phyloP scores from a whole-genome alignment of 2,113 vertebrate genomes.

The Zootoca vivipara region DNA sequence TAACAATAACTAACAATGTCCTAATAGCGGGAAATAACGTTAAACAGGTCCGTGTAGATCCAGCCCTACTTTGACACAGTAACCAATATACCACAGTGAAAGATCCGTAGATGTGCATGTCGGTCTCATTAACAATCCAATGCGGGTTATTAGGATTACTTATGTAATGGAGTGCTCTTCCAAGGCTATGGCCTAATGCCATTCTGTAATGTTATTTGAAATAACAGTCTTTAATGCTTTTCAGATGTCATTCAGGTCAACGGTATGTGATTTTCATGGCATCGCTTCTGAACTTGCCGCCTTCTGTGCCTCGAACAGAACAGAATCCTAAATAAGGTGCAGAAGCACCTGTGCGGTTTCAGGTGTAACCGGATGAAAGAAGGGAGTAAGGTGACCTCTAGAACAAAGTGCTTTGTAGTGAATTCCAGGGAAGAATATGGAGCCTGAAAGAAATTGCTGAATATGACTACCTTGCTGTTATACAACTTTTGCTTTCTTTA shows the following conservation, averaged over 20 bases:
- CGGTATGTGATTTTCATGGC: constrained; percentile 27
- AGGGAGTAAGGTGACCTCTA: not conserved
- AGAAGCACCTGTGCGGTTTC: not conserved
- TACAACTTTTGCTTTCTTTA: not conserved
- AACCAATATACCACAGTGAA: not conserved
- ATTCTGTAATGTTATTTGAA: constrained; percentile 17
- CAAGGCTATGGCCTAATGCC: not conserved
- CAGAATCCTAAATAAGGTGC: not conserved
- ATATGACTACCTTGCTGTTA: not conserved
- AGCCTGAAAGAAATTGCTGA: not conserved
- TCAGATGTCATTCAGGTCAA: constrained; percentile 32
- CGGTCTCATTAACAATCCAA: not conserved
- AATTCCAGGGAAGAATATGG: not conserved
- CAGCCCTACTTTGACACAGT: not conserved
- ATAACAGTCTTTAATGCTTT: constrained; percentile 24
- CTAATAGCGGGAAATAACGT: no score
- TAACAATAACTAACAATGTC: no score
- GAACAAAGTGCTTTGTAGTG: not conserved
- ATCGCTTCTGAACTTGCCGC: not conserved
- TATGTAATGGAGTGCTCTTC: not conserved
- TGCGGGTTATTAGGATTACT: not conserved
- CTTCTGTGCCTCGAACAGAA: not conserved
- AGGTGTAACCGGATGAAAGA: not conserved
- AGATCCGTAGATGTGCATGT: not conserved
- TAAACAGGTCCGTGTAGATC: no score